Evolutionary conservation across 2,113 vertebrate species (phyloP), one percentile per base, ranked within the genome.

Genomic region (Crotalus helleri): DNA sequence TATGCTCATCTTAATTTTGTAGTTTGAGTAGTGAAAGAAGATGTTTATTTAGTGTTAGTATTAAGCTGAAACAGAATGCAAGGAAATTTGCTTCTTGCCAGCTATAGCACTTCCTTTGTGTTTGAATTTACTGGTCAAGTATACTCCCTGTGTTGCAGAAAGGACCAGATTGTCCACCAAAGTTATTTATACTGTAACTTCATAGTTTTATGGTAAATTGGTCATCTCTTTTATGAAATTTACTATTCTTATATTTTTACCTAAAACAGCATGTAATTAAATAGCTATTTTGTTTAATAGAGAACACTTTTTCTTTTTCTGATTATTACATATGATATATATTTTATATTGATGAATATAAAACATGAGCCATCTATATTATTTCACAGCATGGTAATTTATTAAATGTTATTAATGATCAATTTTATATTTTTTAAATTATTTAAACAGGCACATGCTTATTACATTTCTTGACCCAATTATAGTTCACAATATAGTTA

Each of bases 21-120:
- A 95, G 57, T 87, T 88, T 96, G 85, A 95, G 97, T 96, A 97
- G 97, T 97, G 94, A 96, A n/a, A 94, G 88, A 93, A 86, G 94
- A 91, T 92, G 64, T 92, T 91, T 93, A 87, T 92, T 91, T n/a
- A 86, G 55, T 81, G 1, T 92, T 85, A 5, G 23, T 53, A 92
- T 11, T 9, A 49, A 33, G 2, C 74, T 93, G 49, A 58, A 46
- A 15, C 58, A 94, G 51, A 87, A 94, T 69, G 93, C 89, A 58
- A 54, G 92, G 2, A 88, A 91, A 93, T 94, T 92, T 94, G 69
- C 24, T 93, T 33, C n/a, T 88, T 90, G 96, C 94, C 21, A 92
- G 54, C 93, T 93, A 17, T 4, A 46, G 24, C 0, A 1, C 0
- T 94, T 93, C 95, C 95, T 97, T 97, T 97, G 96, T 97, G 96